Conservation (phyloP, 1,140 invertebrate species). For the Neodiprion fabricii region DNA sequence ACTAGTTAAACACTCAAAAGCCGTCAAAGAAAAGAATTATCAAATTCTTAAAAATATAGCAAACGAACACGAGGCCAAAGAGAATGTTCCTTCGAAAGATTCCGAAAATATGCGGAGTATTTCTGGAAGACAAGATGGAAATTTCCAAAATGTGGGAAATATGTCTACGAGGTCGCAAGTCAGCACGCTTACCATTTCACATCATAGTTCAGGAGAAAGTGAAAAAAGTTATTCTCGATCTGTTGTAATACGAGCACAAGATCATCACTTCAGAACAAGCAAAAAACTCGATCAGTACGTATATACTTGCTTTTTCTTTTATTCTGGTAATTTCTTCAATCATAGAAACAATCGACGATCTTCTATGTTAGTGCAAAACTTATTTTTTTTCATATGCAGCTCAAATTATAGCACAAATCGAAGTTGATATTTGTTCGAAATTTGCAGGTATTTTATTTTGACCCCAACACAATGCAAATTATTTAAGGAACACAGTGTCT, state of each 20-base stretch:
- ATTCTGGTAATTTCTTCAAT: not conserved
- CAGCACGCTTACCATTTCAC: constrained; percentile 53
- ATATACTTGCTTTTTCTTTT: not conserved
- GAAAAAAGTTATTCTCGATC: constrained; percentile 55
- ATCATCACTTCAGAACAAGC: constrained; percentile 49
- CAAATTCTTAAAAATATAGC: constrained; percentile 46
- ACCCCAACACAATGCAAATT: too few species aligned
- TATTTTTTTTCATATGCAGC: too few species aligned
- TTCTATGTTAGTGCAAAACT: too few species aligned
- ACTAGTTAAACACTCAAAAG: constrained; percentile 48
- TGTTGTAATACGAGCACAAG: constrained; percentile 50
- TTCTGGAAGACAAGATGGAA: constrained; percentile 34
- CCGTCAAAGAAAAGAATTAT: constrained; percentile 51
- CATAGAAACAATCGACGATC: too few species aligned
- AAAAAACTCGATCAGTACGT: constrained; percentile 58
- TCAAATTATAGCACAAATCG: too few species aligned
- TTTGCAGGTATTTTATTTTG: too few species aligned
- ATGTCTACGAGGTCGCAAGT: constrained; percentile 51
- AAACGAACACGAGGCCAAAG: constrained; percentile 43
- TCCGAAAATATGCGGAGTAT: constrained; percentile 26
- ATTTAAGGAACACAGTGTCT: not conserved
- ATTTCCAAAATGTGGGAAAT: constrained; percentile 41
- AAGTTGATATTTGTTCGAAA: too few species aligned
- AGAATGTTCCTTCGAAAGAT: constrained; percentile 31
- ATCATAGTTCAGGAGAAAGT: constrained; percentile 53